A percentile compares a stretch with the other conserved stretches of the same genome.
These are phyloP conservation scores for Bombus confusus DNA, from an alignment of 1,140 invertebrate genomes.

Conservation along the genomic window DNA sequence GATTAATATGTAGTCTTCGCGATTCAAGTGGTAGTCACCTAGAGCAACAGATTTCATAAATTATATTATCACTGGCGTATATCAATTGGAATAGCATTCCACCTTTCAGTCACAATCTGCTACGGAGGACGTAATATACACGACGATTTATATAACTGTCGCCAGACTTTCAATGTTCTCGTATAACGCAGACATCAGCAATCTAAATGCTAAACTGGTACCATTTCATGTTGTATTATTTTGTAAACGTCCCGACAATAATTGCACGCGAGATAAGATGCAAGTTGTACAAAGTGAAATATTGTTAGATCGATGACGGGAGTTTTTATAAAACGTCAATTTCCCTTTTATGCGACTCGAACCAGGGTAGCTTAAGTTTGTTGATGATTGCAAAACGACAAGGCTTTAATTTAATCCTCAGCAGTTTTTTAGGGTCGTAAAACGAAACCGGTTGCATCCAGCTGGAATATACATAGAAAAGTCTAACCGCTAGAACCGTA, in stretches of 20 bases:
- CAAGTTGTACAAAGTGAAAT: slow-evolving; percentile 36
- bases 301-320: slow-evolving; percentile 21
- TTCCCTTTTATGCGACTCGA: slow-evolving; percentile 35
- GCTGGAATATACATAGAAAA: slow-evolving; percentile 50
- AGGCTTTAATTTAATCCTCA: slow-evolving; percentile 67
- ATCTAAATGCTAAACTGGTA: slow-evolving; percentile 8
- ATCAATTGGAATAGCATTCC: background rate
- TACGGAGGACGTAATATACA: background rate
- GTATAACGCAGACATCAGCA: background rate
- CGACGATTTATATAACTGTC: slow-evolving; percentile 4
- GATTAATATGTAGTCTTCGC: background rate
- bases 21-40: background rate
- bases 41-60: background rate
- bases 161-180: background rate
- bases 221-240: background rate
- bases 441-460: slow-evolving; percentile 67
- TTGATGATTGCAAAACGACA: slow-evolving; percentile 54
- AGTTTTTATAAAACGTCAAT: background rate
- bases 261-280: slow-evolving; percentile 41
- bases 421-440: slow-evolving; percentile 50
- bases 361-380: slow-evolving; percentile 47
- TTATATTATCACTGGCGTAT: background rate
- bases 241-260: slow-evolving; percentile 15
- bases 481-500: slow-evolving; percentile 9
- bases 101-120: background rate